A percentile compares a stretch with the other conserved stretches of the same genome.
Evolutionary conservation across 1,140 invertebrate species (phyloP).

Genomic region (Yoshiicerus persimilis): DNA sequence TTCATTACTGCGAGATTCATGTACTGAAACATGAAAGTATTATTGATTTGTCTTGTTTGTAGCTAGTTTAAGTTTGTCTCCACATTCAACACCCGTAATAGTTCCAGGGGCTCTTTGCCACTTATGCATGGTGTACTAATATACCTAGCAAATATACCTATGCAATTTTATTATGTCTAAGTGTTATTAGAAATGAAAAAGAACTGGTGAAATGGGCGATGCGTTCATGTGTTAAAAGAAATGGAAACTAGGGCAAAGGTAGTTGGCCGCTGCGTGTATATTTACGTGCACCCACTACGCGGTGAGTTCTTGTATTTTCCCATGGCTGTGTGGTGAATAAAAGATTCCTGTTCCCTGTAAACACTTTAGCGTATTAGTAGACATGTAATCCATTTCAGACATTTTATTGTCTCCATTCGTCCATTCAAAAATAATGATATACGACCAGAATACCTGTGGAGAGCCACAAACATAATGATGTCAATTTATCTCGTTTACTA

Average conservation of each 20-base stretch:
- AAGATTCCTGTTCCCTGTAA: not conserved
- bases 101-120: no score
- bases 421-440: not conserved
- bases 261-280: not conserved
- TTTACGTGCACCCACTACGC: not conserved
- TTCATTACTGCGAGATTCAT: no score
- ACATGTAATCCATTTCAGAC: not conserved
- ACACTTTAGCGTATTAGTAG: not conserved
- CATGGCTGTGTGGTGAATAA: not conserved
- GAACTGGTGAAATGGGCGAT: no score
- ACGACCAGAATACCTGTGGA: not conserved
- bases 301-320: not conserved
- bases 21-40: no score
- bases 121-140: not conserved
- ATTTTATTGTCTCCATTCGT: not conserved
- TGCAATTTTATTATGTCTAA: no score
- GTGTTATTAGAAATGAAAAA: no score
- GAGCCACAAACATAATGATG: not conserved
- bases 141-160: not conserved
- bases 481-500: not conserved
- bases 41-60: no score
- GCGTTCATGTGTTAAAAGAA: not conserved
- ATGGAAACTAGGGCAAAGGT: constrained; percentile 15
- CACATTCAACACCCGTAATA: no score
- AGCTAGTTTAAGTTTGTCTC: no score